Evolutionary conservation across 2,113 vertebrate species (phyloP), one percentile per base, ranked within the genome.

Genomic region (Clarias batrachus): DNA sequence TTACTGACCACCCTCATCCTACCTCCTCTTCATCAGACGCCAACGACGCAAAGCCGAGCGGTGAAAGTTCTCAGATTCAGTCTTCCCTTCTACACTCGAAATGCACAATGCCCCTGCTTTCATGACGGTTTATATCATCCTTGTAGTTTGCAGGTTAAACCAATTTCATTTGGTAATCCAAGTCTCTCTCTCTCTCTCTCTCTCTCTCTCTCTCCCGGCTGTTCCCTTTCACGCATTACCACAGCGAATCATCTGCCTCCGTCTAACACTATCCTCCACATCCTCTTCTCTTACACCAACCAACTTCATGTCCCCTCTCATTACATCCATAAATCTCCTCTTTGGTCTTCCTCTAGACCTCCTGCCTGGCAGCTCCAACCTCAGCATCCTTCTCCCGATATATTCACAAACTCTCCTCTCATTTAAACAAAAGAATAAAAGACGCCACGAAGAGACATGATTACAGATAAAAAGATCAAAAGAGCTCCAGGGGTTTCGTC

Each of bases 401-500:
- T 48, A 48, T 7, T 48, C 41, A 48, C 41, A 3, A 41, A 4
- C 41, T 48, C 4, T 48, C 41, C 41, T 48, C 41, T 6, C 57
- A 85, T 76, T 73, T 59, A 27, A 85, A 71, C 30, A 76, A 77
- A 41, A 27, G 73, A 84, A 57, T 4, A 41, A 48, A 7, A 48
- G 41, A 48, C 0, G 41, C 82, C 54, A n/a, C 48, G 33, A 60
- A 37, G 17, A 84, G 48, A 70, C 70, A 41, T 76, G 30, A 27
- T 60, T 7, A 84, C 48, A 84, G 70, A 48, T 74, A 76, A 33
- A 30, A 84, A 74, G 33, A 41, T 37, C 1, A 84, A 74, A n/a
- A n/a, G 68, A 74, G 60, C 66, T 19, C n/a, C 68, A 74, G 68
- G 52, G 83, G 76, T 23, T 77, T 7, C 3, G 27, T 52, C n/a